phyloP scores from a whole-genome alignment of 2,797 vertebrate species.

The Diceros bicornis region DNA sequence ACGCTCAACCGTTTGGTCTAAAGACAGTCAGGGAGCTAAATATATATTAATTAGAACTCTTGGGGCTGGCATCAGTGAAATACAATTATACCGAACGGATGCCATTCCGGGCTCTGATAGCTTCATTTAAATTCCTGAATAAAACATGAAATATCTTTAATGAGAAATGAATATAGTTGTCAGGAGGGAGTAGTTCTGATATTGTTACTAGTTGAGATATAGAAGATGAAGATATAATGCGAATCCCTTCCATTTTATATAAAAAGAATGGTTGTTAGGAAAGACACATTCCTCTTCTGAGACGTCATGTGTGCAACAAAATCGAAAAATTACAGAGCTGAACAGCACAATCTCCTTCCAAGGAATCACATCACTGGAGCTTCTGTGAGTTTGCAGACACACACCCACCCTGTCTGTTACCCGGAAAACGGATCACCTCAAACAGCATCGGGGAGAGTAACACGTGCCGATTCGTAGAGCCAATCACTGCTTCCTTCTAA shows the following conservation, averaged over 20 bases:
- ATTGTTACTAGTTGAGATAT: slow-evolving; percentile 90
- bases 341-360: slow-evolving; percentile 70
- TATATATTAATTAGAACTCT: slow-evolving; percentile 94
- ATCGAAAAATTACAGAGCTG: slow-evolving; percentile 73
- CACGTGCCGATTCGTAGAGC: neutral
- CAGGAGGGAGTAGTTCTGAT: slow-evolving; percentile 92
- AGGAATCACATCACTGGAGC: slow-evolving; percentile 51
- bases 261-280: slow-evolving; percentile 90
- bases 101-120: slow-evolving; percentile 92
- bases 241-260: slow-evolving; percentile 89
- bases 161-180: slow-evolving; percentile 92
- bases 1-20: slow-evolving; percentile 88
- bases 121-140: slow-evolving; percentile 94
- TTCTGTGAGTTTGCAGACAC: slow-evolving; percentile 42
- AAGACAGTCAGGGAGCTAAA: slow-evolving; percentile 92
- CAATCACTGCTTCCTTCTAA: slow-evolving; percentile 50
- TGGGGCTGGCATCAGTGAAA: slow-evolving; percentile 91
- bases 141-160: slow-evolving; percentile 94
- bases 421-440: neutral
- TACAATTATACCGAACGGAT: slow-evolving; percentile 93
- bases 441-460: neutral
- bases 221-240: slow-evolving; percentile 91
- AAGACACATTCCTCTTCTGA: slow-evolving; percentile 90
- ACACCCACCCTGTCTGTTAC: neutral
- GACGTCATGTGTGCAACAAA: slow-evolving; percentile 80